Evolutionary conservation across 2,888 invertebrate species (phyloP).

Genomic region (Nasonovia ribisnigri): DNA sequence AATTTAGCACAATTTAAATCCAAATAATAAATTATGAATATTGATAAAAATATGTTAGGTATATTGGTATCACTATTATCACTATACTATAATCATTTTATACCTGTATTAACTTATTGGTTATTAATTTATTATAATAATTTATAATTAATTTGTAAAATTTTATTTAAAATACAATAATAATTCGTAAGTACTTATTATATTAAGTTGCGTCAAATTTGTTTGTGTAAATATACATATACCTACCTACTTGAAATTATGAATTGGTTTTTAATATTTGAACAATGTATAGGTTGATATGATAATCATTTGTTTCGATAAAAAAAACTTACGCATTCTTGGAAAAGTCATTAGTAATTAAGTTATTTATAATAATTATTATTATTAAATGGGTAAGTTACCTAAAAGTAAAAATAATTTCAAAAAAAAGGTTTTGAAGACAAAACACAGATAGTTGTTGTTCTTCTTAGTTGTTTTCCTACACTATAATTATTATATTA

Average conservation of each 20-base stretch:
- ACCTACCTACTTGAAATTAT: background rate
- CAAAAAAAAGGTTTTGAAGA: background rate
- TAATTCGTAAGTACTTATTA: background rate
- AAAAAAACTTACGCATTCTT: background rate
- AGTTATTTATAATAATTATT: background rate
- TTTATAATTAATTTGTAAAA: background rate
- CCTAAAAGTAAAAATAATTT: background rate
- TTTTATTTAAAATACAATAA: background rate
- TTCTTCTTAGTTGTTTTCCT: background rate
- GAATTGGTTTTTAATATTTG: background rate
- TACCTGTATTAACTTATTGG: background rate
- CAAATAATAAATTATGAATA: background rate
- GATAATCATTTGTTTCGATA: background rate
- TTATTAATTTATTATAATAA: background rate
- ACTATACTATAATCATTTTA: background rate
- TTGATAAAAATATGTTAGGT: background rate
- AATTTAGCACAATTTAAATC: background rate
- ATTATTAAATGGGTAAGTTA: background rate
- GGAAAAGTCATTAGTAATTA: background rate
- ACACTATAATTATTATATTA: background rate
- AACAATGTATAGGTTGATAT: background rate
- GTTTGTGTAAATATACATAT: background rate
- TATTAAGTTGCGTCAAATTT: background rate
- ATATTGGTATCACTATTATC: background rate
- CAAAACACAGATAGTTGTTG: background rate